Conservation (phyloP, 1,140 invertebrate genomes). For the Diachasma alloeum region DNA sequence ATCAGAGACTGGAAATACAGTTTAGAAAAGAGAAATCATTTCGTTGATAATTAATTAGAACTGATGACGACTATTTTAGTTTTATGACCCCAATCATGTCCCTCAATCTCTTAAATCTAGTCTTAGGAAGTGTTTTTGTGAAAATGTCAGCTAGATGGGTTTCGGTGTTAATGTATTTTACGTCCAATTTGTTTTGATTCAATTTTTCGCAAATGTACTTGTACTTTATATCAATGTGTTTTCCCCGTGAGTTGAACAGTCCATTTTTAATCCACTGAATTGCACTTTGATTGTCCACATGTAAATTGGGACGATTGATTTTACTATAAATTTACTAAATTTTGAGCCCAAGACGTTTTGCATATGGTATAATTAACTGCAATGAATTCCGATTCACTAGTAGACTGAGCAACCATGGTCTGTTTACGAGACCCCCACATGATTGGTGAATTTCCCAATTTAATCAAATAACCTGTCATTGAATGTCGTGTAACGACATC, state of each 20-base stretch:
- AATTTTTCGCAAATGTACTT: constrained; percentile 40
- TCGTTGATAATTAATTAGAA: too few relatives aligned
- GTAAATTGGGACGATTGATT: constrained; percentile 1
- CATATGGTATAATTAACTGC: too few relatives aligned
- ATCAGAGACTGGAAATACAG: too few relatives aligned
- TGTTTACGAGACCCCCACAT: constrained; percentile 50
- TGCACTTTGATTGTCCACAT: constrained; percentile 38
- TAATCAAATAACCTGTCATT: constrained; percentile 42
- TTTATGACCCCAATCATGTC: too few relatives aligned
- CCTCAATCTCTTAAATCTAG: too few relatives aligned
- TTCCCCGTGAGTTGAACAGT: constrained; percentile 35
- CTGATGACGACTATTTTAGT: too few relatives aligned
- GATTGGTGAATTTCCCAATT: constrained; percentile 34
- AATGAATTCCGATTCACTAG: constrained; percentile 63
- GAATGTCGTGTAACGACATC: constrained; percentile 37
- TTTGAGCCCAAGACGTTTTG: too few relatives aligned
- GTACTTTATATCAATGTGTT: constrained; percentile 41
- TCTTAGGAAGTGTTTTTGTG: not conserved
- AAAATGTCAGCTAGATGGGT: constrained; percentile 31
- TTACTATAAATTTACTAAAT: constrained; percentile 29
- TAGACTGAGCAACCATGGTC: constrained; percentile 55
- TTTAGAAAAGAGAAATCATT: too few relatives aligned
- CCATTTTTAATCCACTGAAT: too few relatives aligned
- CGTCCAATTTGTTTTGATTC: constrained; percentile 24
- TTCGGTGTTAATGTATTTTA: not conserved